Percentiles rank a stretch among this genome's conserved stretches.
phyloP scores from a whole-genome alignment of 2,113 vertebrate species.

The Oreotrochilus melanogaster region DNA sequence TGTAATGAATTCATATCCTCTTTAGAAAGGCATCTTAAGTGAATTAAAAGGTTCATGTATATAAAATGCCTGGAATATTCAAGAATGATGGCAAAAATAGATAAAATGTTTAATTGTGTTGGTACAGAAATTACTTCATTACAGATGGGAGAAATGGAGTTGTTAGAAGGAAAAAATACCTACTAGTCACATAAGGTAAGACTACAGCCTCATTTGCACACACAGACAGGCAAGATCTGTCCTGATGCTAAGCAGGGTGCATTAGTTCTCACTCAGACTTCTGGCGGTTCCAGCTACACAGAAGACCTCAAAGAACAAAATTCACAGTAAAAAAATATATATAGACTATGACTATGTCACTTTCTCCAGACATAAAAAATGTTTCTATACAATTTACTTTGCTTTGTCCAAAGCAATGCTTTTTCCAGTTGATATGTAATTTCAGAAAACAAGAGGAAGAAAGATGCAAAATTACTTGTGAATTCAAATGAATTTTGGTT shows the following conservation, averaged over 20 bases:
- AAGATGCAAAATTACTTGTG: not conserved
- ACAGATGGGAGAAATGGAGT: not conserved
- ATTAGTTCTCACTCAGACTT: not conserved
- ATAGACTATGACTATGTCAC: accelerated
- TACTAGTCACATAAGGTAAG: not conserved
- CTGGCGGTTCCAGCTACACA: not conserved
- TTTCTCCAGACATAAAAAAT: not conserved
- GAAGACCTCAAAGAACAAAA: not conserved
- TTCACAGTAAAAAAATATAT: not conserved
- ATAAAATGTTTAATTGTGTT: not conserved
- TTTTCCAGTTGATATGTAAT: not conserved
- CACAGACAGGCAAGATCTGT: not conserved
- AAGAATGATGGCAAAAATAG: not conserved
- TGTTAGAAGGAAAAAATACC: not conserved
- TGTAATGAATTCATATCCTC: not conserved
- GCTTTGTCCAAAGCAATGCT: not conserved
- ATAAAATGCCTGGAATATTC: conserved; percentile 5
- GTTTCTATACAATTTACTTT: not conserved
- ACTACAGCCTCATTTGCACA: not conserved
- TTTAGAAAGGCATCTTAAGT: conserved; percentile 13
- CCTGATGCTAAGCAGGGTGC: not conserved
- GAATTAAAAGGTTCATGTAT: conserved; percentile 27
- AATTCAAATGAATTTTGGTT: not conserved
- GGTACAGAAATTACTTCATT: not conserved
- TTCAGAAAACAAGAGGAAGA: not conserved